phyloP scores from a whole-genome alignment of 2,113 vertebrate species.

The Speoplatyrhinus poulsoni region DNA sequence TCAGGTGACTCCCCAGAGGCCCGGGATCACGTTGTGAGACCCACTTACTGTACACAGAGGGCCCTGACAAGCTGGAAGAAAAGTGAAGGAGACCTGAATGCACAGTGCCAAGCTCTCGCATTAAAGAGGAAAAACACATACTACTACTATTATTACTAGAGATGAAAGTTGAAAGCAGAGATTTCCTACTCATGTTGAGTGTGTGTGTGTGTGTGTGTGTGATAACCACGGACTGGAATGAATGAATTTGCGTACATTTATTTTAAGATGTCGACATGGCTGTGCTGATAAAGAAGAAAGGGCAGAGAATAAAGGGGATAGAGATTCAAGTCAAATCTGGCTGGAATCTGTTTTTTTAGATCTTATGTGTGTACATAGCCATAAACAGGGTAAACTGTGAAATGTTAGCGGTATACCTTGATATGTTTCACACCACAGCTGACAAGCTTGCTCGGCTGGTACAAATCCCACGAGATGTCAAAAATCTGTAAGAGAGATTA shows the following conservation, averaged over 20 bases:
- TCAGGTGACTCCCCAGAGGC: too few species aligned
- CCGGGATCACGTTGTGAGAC: too few species aligned
- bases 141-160: constrained; percentile 32
- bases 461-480: constrained; percentile 97
- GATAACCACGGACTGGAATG: constrained; percentile 50
- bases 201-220: constrained; percentile 42
- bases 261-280: constrained; percentile 56
- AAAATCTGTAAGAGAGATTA: constrained; percentile 83
- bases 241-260: constrained; percentile 64
- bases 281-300: constrained; percentile 37
- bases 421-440: constrained; percentile 97
- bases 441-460: constrained; percentile 93
- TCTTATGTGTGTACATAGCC: constrained; percentile 29
- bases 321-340: constrained; percentile 11
- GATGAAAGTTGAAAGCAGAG: constrained; percentile 40
- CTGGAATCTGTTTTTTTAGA: constrained; percentile 27
- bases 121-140: constrained; percentile 32
- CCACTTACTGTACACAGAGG: not conserved
- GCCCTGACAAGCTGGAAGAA: constrained; percentile 48
- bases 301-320: constrained; percentile 12
- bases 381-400: constrained; percentile 1
- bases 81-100: constrained; percentile 27
- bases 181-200: constrained; percentile 56
- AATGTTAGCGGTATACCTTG: constrained; percentile 80
- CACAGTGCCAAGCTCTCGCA: constrained; percentile 24